Evolutionary conservation across 2,113 vertebrate genomes (phyloP).

Genomic region (Vireo altiloquus): DNA sequence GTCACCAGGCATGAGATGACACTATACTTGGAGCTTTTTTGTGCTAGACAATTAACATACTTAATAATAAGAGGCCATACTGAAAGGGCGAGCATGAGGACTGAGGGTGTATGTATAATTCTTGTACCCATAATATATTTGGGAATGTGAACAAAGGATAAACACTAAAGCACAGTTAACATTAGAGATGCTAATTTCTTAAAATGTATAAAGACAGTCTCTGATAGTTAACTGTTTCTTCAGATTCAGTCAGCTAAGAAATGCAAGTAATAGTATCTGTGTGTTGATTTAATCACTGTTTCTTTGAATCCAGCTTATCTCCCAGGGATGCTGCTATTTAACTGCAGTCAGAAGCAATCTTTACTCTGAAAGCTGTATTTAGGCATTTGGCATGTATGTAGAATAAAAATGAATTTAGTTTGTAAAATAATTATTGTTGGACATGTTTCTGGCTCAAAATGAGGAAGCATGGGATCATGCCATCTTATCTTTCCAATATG

Average conservation of each 20-base stretch:
- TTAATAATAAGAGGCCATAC: neutral
- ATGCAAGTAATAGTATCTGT: neutral
- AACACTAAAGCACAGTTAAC: neutral
- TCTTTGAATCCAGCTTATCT: neutral
- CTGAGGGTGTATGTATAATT: neutral
- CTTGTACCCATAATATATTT: neutral
- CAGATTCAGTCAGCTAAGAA: neutral
- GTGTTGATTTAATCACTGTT: neutral
- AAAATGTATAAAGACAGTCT: neutral
- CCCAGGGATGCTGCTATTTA: neutral
- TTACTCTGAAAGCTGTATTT: neutral
- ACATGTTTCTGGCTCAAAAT: neutral
- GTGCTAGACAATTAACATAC: neutral
- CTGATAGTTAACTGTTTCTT: neutral
- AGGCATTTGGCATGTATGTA: neutral
- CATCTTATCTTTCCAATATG: neutral
- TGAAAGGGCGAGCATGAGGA: neutral
- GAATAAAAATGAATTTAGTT: neutral
- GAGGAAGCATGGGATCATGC: neutral
- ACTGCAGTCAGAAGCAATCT: neutral
- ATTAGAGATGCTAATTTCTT: neutral
- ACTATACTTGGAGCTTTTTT: neutral
- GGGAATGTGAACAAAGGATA: neutral
- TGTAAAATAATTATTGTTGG: neutral
- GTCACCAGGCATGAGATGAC: neutral